Base-by-base conservation (phyloP, 2,888 invertebrate species). In the Leptinotarsa peninsularis region DNA sequence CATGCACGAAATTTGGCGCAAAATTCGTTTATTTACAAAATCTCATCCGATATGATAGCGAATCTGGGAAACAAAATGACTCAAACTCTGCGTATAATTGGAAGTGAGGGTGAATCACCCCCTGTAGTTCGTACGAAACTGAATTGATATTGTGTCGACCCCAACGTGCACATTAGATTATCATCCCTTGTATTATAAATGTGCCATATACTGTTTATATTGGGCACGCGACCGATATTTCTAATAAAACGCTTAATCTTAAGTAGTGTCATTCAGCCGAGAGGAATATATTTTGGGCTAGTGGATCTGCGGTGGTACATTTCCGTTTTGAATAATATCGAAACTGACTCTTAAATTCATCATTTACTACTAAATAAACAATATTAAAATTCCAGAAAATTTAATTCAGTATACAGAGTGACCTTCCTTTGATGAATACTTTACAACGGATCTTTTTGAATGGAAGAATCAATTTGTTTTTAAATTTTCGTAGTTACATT, bases 181-280 rank as follows among this genome's bases (percentile, higher is more conserved):
- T 82, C 80, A 82, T 82, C 81, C 82, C 81, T 81, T 77, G 79
- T 79, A 81, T 75, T 81, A 81, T 80, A 78, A 82, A 81, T 82
- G 78, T 78, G 78, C 33, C 67, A 69, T 69, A 60, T 67, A 73
- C 58, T 78, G 76, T 76, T 76, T 78, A 75, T 78, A 75, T 72
- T 78, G 67, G 71, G 43, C 78, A 78, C 78, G 75, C 73, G 78
- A 49, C 78, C 72, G 49, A 23, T 76, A 71, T 76, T 73, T 72
- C 72, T 72, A 69, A 75, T 74, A 66, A 73, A 75, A 66, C 58
- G 33, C 70, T 71, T 63, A 71, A 56, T 71, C 67, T 67, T 60
- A 49, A 56, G 43, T 43, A 63, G 49, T 58, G 56, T 63, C 49
- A 63, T 15, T 71, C 49, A 17, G 49, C n/a, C 4, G 33, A 33